These are phyloP conservation scores for Peromyscus leucopus DNA, from an alignment of 2,113 vertebrate species.

Conservation along the genomic window DNA sequence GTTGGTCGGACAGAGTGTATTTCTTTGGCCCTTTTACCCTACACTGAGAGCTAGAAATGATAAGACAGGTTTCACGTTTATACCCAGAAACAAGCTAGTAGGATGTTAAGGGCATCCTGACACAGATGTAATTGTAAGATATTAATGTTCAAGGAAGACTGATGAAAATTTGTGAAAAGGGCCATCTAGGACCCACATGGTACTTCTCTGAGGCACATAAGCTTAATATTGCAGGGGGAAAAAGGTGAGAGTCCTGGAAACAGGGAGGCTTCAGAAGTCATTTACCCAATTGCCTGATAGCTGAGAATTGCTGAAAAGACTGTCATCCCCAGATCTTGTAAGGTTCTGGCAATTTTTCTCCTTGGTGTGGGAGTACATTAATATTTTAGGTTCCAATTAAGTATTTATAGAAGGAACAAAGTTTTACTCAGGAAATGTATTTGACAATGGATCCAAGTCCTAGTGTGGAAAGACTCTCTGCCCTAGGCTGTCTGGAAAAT, in stretches of 20 bases:
- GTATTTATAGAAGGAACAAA: constrained; percentile 60
- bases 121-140: neutral
- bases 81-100: neutral
- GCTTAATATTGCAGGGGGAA: neutral
- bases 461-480: neutral
- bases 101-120: neutral
- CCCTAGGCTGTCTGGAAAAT: constrained; percentile 32
- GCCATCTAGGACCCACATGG: neutral
- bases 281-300: neutral
- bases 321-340: neutral
- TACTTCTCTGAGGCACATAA: neutral
- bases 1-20: too few species aligned
- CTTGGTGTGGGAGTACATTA: constrained; percentile 19
- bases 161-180: neutral
- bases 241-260: too few species aligned
- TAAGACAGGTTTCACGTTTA: neutral
- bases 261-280: neutral
- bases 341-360: neutral
- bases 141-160: neutral
- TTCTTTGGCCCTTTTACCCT: too few species aligned
- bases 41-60: neutral
- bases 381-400: constrained; percentile 62
- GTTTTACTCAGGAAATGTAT: constrained; percentile 57
- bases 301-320: neutral
- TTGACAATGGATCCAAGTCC: neutral